Percentiles rank a stretch among this genome's conserved stretches.
Conservation (phyloP, 1,140 invertebrate species). For the Lasioglossum baleicum region DNA sequence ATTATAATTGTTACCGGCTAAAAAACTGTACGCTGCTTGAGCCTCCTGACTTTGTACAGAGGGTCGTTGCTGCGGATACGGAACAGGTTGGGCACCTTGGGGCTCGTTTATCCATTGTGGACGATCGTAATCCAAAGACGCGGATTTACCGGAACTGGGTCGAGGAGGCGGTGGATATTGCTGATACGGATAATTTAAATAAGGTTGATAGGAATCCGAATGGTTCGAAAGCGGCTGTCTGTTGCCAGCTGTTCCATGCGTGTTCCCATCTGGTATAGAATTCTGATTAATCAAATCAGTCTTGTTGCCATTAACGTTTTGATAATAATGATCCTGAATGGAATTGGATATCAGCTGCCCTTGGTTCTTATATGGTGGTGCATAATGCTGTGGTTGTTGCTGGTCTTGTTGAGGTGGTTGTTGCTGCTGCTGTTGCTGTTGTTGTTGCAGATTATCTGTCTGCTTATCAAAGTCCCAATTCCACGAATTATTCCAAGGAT, state of each 20-base stretch:
- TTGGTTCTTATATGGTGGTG: slow-evolving; percentile 61
- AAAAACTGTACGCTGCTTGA: slow-evolving; percentile 28
- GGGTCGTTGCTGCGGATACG: slow-evolving; percentile 39
- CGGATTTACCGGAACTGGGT: slow-evolving; percentile 57
- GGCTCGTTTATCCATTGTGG: slow-evolving; percentile 62
- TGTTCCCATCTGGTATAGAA: slow-evolving; percentile 50
- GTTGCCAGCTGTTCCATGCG: slow-evolving; percentile 36
- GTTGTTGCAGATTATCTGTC: slow-evolving; percentile 60
- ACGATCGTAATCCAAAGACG: slow-evolving; percentile 51
- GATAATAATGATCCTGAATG: slow-evolving; percentile 71
- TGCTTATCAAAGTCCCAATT: slow-evolving; percentile 77
- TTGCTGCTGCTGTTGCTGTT: slow-evolving; percentile 41
- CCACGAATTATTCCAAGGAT: slow-evolving; percentile 78
- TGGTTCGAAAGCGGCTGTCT: slow-evolving; percentile 63
- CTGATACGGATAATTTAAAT: slow-evolving; percentile 69
- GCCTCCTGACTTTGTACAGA: slow-evolving; percentile 49
- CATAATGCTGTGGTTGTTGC: slow-evolving; percentile 60
- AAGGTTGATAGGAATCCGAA: slow-evolving; percentile 63
- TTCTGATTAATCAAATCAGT: slow-evolving; percentile 54
- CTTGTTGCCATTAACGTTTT: slow-evolving; percentile 74
- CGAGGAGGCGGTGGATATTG: slow-evolving; percentile 60
- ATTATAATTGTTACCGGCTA: slow-evolving; percentile 64
- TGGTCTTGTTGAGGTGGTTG: slow-evolving; percentile 56
- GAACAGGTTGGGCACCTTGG: slow-evolving; percentile 27
- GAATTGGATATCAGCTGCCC: slow-evolving; percentile 61